Evolutionary conservation across 92 coral and sea anemone species (phyloP), one percentile per base, ranked within the genome.

Genomic region (Blastomussa wellsi): DNA sequence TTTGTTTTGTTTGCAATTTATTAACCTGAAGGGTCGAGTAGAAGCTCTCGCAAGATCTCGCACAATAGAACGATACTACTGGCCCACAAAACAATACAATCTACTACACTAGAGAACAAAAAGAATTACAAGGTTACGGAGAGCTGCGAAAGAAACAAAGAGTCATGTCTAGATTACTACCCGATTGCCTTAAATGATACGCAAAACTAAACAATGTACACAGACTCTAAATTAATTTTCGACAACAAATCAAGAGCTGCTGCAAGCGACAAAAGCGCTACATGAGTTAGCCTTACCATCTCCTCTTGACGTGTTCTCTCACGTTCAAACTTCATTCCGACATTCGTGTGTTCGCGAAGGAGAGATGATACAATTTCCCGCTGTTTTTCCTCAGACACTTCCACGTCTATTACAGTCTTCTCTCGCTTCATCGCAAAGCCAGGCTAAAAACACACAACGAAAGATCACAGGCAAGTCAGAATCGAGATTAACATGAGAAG

Each of bases 351-450:
- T 76, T 92, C 99, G 24, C 99, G 93, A 6, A 96, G 82, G 28
- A 96, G 93, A 19, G 99, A 94, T 15, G 96, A 90, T 6, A 94
- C 94, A 42, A 96, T 96, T 39, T 94, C 98, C 37, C 89, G 83
- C 85, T 96, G 93, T 52, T 96, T 96, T 69, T 96, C 99, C 71
- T 91, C 94, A 24, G 98, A 94, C 19, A 96, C 88, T 7, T 96
- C 98, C 13, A 96, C 98, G 36, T 96, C 99, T 22, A 96, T 93
- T 26, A 96, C 98, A 0, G 99, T 96, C 88, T 96, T 96, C 79
- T 96, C 99, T 41, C 99, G 95, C 69, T 93, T 96, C 99, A 96
- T 92, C 24, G 92, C 78, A 87, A 96, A 96, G 38, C 99, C 99
- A 64, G 91, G 92, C 99, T 96, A 77, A 2, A 28, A n/a, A 57